These are phyloP conservation scores for Aproaerema taeniolella DNA, from an alignment of 2,888 invertebrate species.

Conservation along the genomic window DNA sequence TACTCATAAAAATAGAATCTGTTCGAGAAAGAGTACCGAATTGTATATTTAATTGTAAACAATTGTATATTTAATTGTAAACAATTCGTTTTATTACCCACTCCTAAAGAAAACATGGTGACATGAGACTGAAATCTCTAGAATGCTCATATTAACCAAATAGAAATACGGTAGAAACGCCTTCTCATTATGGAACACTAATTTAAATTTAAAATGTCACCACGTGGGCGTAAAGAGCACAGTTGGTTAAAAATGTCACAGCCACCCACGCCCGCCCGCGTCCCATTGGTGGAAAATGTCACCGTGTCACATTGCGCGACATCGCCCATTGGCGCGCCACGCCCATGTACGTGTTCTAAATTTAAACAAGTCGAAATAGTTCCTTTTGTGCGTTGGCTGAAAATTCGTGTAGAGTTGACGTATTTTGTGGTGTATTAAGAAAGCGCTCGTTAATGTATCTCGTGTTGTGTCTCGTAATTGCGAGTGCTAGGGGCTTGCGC, in stretches of 20 bases:
- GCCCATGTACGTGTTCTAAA: conserved; percentile 40
- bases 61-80: too few relatives aligned
- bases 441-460: conserved; percentile 18
- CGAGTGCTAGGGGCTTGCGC: conserved; percentile 44
- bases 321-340: conserved; percentile 58
- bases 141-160: too few relatives aligned
- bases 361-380: conserved; percentile 22
- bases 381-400: too few relatives aligned
- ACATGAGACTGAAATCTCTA: too few relatives aligned
- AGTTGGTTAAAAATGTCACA: conserved; percentile 65
- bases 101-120: too few relatives aligned
- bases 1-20: too few relatives aligned
- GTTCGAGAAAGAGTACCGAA: too few relatives aligned
- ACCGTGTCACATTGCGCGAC: conserved; percentile 67
- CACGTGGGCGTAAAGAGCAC: conserved; percentile 42
- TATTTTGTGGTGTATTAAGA: conserved; percentile 18
- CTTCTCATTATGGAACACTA: conserved; percentile 6
- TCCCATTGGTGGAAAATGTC: conserved; percentile 66
- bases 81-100: too few relatives aligned
- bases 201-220: conserved; percentile 12
- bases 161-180: neutral
- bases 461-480: conserved; percentile 30
- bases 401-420: neutral
- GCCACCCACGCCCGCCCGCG: conserved; percentile 37
- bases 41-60: too few relatives aligned